Percentiles rank a stretch among this genome's conserved stretches.
phyloP scores from a whole-genome alignment of 1,140 invertebrate genomes.

The Semibalanus balanoides region DNA sequence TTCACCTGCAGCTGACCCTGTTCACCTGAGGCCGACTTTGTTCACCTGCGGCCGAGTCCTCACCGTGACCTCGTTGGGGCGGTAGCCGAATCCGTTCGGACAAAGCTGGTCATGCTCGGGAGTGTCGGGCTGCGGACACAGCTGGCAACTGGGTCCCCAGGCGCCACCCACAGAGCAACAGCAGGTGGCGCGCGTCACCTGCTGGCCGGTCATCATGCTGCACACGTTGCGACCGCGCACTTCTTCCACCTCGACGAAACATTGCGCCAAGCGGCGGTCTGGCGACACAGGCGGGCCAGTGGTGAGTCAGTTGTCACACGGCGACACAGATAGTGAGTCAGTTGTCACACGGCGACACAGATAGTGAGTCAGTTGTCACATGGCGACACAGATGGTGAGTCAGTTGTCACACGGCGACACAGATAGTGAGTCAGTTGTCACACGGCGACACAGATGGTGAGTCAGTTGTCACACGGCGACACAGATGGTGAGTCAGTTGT shows the following conservation, averaged over 20 bases:
- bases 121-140: constrained; percentile 52
- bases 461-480: too few species aligned
- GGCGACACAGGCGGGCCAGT: constrained; percentile 11
- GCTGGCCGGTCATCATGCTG: constrained; percentile 27
- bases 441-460: too few species aligned
- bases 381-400: constrained; percentile 8
- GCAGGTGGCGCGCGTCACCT: constrained; percentile 60
- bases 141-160: constrained; percentile 68
- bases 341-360: constrained; percentile 7
- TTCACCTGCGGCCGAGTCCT: constrained; percentile 25
- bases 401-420: too few species aligned
- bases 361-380: constrained; percentile 8
- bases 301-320: not conserved
- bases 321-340: constrained; percentile 7
- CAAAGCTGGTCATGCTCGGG: constrained; percentile 62
- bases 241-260: constrained; percentile 46
- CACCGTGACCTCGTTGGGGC: constrained; percentile 63
- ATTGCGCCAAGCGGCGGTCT: constrained; percentile 64
- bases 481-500: too few species aligned
- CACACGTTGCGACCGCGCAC: constrained; percentile 13
- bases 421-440: too few species aligned
- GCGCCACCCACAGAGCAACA: constrained; percentile 72
- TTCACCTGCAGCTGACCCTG: too few species aligned
- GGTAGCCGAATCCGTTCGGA: constrained; percentile 66
- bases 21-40: too few species aligned